A percentile compares a stretch with the other conserved stretches of the same genome.
Evolutionary conservation across 2,113 vertebrate species (phyloP).

Genomic region (Myotis davidii): DNA sequence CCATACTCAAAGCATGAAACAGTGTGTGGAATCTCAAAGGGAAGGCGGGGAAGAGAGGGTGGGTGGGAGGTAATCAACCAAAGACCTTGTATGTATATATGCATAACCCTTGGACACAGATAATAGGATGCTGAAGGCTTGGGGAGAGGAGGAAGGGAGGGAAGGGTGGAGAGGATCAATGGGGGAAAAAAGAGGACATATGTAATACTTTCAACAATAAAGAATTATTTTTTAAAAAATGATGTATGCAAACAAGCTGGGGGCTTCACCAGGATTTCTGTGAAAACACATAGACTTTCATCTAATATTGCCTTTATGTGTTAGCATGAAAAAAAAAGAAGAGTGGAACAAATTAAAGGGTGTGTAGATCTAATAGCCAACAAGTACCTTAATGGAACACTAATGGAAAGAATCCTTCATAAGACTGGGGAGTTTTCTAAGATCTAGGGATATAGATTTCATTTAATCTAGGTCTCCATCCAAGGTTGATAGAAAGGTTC

Average conservation of each 20-base stretch:
- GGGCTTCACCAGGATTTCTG: background rate
- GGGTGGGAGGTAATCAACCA: too few species aligned
- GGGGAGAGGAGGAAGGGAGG: too few species aligned
- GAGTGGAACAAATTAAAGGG: background rate
- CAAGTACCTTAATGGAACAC: background rate
- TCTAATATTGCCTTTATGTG: background rate
- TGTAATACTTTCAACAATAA: too few species aligned
- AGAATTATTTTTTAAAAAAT: background rate
- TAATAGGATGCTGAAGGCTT: too few species aligned
- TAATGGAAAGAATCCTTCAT: background rate
- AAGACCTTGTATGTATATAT: too few species aligned
- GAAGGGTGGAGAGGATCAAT: too few species aligned
- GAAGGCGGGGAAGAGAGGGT: too few species aligned
- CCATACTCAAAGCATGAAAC: too few species aligned
- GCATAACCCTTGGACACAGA: too few species aligned
- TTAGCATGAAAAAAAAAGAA: background rate
- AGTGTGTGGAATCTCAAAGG: too few species aligned
- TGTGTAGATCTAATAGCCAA: background rate
- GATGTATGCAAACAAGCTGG: constrained; percentile 66
- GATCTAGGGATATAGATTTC: background rate
- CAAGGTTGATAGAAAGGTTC: background rate
- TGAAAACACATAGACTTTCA: constrained; percentile 28
- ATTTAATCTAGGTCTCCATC: background rate
- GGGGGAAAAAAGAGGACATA: too few species aligned
- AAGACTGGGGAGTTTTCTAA: background rate